Evolutionary conservation across 35 echinoderm and acorn worm species (phyloP), one percentile per base, ranked within the genome.

Genomic region (Amphiura filiformis): DNA sequence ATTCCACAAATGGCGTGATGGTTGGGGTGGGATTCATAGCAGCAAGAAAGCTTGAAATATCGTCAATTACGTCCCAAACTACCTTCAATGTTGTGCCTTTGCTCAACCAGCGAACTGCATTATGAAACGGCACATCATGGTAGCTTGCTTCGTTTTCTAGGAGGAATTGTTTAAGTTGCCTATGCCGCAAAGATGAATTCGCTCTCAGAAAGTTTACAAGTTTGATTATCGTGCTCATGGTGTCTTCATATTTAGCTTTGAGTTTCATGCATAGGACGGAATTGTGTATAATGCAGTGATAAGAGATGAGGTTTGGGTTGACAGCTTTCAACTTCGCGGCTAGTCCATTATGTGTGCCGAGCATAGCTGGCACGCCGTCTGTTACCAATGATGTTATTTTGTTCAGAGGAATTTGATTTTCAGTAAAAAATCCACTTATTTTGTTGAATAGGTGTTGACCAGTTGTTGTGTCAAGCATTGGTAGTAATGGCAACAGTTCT

Each of bases 271-370:
- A 87, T 37, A 87, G 36, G 32, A 87, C 85, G n/a, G 85, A 39
- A 87, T 87, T 87, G 42, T 87, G 85, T 77, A 78, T 87, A 76
- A 87, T 77, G 75, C 65, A 87, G 75, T 87, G 85, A 76, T 77
- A 87, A 0, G 14, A 40, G 75, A 87, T 44, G 76, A 87, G 37
- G 85, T 87, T 87, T 31, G 65, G 85, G 37, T 2, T 77, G 64
- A 77, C 85, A 70, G 75, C 76, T 87, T 87, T 78, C 65, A 78
- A 38, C 35, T 77, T 65, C 36, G 85, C 85, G 32, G 75, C 85
- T 37, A 78, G 64, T 37, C 85, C 85, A n/a, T 87, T 78, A 15
- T 28, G 36, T 38, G 39, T 87, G 64, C 85, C 85, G 26, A 87
- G 35, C 85, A 87, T 87, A 77, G 85, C 85, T 78, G 34, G 85